Conservation (phyloP, 2,888 invertebrate species). For the Andrena marginata region DNA sequence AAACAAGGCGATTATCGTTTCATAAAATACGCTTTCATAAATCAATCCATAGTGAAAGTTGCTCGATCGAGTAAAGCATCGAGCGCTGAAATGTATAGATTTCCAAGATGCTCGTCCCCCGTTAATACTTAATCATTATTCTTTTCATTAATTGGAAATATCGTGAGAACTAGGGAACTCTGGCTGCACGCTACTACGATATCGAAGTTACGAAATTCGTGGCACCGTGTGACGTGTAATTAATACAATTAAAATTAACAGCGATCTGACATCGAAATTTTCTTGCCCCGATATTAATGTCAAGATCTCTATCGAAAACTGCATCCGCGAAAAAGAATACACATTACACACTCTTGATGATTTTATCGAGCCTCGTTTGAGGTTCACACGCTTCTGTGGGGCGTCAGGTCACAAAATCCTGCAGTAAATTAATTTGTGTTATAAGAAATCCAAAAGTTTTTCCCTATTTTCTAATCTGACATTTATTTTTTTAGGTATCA, state of each 20-base stretch:
- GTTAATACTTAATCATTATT: not conserved
- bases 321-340: not conserved
- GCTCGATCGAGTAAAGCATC: constrained; percentile 9
- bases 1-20: not conserved
- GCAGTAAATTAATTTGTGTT: not conserved
- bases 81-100: not conserved
- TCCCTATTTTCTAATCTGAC: too few species aligned
- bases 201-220: not conserved
- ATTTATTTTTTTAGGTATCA: too few species aligned
- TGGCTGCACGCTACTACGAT: not conserved
- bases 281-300: not conserved
- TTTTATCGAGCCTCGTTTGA: constrained; percentile 35
- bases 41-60: constrained; percentile 40
- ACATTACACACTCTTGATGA: constrained; percentile 1
- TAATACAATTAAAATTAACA: not conserved
- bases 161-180: not conserved
- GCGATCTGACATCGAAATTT: not conserved
- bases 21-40: constrained; percentile 7
- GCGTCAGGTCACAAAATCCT: constrained; percentile 39
- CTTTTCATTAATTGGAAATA: not conserved
- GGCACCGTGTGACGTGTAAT: not conserved
- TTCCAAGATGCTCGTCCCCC: not conserved
- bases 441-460: too few species aligned
- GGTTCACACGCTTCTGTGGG: constrained; percentile 69
- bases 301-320: not conserved